Evolutionary conservation across 2,797 vertebrate genomes (phyloP), one percentile per base, ranked within the genome.

Genomic region (Cirrhinus mrigala): DNA sequence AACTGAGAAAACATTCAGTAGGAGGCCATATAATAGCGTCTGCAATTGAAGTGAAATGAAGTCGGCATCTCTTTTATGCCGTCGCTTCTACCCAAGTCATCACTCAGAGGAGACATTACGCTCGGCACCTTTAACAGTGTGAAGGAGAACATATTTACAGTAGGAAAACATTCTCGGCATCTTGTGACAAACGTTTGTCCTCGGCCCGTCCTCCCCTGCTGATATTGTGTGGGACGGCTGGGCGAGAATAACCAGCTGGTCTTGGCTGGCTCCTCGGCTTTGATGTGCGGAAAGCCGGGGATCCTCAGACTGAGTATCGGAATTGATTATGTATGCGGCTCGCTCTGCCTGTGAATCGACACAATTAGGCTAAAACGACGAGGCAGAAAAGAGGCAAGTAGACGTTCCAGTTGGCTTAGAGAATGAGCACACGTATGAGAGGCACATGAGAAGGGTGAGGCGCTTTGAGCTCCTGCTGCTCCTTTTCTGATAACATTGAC

Each of bases 271-370:
- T 87, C 37, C 0, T 5, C 20, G n/a, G 68, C 90, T 91, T 89
- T 91, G 88, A 90, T 90, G 87, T 88, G 87, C 22, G 58, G 78
- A 89, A 80, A 78, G 75, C 77, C 1, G 27, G 40, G 44, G 58
- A 56, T 89, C 70, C 64, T 87, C 81, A n/a, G 87, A 88, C 87
- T 86, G 77, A 74, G 80, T 81, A 88, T 87, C 58, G 50, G 58
- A 76, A 85, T 77, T 79, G 84, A 90, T 91, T 90, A 89, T 87
- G 81, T 82, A 87, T 52, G 87, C 83, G 68, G 27, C 52, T 69
- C 74, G 74, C 78, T 71, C 68, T 66, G 84, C 80, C 75, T 69
- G 68, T 75, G 83, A 87, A 86, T 86, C 64, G 73, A 79, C 78
- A 84, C 83, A 87, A 88, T 88, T 90, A 89, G 74, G 56, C 64